These are phyloP conservation scores for Channallabes apus DNA, from an alignment of 2,797 vertebrate species.

Conservation along the genomic window DNA sequence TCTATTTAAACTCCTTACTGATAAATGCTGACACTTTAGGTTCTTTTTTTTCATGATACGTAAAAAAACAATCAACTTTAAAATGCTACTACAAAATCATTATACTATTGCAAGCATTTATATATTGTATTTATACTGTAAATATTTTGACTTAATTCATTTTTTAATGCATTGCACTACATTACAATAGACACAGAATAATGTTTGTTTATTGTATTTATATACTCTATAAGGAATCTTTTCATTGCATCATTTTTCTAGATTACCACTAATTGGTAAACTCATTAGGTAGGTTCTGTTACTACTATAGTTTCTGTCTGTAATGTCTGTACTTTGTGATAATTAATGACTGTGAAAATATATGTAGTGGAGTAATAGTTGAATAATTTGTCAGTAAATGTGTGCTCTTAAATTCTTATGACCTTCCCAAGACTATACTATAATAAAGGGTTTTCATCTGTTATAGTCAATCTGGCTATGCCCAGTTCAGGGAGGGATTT, in stretches of 20 bases:
- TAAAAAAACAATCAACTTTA: slow-evolving; percentile 33
- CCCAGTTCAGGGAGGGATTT: slow-evolving; percentile 4
- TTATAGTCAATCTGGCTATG: background rate
- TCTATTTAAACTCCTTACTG: background rate
- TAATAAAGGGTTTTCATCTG: slow-evolving; percentile 6
- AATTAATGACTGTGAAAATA: background rate
- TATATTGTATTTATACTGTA: slow-evolving; percentile 35
- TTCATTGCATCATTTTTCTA: background rate
- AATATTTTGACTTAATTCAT: slow-evolving; percentile 9
- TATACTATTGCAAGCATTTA: slow-evolving; percentile 41
- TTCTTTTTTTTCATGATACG: background rate
- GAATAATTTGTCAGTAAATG: background rate
- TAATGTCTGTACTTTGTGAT: background rate
- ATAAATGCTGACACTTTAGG: slow-evolving; percentile 23
- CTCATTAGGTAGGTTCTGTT: background rate
- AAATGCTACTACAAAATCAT: slow-evolving; percentile 59
- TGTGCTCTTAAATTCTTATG: background rate
- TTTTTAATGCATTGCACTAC: background rate
- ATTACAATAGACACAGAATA: background rate
- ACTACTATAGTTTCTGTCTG: background rate
- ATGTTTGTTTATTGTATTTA: slow-evolving; percentile 4
- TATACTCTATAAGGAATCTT: background rate
- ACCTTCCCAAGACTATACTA: background rate
- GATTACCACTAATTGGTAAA: background rate
- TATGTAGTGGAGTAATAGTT: background rate